Evolutionary conservation across 1,140 invertebrate genomes (phyloP).

Genomic region (Penaeus indicus): DNA sequence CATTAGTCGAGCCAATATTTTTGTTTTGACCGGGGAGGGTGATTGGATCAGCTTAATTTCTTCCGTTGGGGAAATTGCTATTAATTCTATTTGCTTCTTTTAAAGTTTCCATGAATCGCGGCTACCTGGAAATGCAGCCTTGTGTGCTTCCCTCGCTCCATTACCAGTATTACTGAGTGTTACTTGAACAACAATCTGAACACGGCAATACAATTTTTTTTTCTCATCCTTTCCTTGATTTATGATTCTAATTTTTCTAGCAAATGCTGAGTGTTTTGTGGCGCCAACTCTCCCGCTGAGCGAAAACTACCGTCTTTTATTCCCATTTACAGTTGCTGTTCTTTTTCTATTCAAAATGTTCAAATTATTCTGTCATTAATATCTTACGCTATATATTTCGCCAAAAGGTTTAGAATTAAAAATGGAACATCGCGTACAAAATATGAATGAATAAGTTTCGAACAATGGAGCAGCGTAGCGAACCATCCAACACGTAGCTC

Average conservation of each 20-base stretch:
- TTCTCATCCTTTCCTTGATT: slow-evolving; percentile 2
- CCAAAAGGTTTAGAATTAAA: too few species aligned
- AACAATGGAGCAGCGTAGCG: too few species aligned
- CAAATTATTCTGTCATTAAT: too few species aligned
- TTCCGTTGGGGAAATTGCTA: background rate
- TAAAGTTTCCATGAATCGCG: background rate
- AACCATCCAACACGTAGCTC: too few species aligned
- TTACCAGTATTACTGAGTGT: too few species aligned
- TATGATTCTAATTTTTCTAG: slow-evolving; percentile 28
- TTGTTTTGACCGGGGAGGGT: background rate
- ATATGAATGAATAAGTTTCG: too few species aligned
- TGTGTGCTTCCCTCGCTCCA: too few species aligned
- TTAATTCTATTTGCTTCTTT: slow-evolving; percentile 5
- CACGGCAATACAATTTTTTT: background rate
- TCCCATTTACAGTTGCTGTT: background rate
- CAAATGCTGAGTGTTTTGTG: slow-evolving; percentile 11
- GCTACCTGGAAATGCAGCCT: too few species aligned
- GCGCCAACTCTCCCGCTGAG: background rate
- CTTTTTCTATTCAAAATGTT: too few species aligned
- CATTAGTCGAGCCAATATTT: slow-evolving; percentile 28
- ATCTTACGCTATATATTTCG: too few species aligned
- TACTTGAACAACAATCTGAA: too few species aligned
- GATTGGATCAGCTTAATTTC: background rate
- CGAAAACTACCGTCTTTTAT: slow-evolving; percentile 8
- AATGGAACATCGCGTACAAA: too few species aligned